phyloP scores from a whole-genome alignment of 2,888 invertebrate species.

The Lithophane socia region DNA sequence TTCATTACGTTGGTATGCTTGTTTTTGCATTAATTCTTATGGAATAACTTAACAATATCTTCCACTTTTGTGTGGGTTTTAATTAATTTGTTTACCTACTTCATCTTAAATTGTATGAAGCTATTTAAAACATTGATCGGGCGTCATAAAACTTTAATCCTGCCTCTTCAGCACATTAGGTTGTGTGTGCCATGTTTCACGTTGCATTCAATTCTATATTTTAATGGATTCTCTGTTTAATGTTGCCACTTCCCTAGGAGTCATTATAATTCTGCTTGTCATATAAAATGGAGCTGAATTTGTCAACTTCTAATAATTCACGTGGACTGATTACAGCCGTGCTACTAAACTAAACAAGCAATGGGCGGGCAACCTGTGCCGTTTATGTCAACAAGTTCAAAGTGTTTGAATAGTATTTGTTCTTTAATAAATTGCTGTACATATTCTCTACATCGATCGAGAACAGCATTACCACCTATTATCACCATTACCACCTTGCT shows the following conservation, averaged over 20 bases:
- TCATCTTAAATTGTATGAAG: not conserved
- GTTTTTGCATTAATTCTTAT: conserved; percentile 4
- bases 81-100: not conserved
- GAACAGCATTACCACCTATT: too few relatives aligned
- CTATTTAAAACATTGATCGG: not conserved
- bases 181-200: too few relatives aligned
- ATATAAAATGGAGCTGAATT: conserved; percentile 8
- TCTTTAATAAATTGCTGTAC: conserved; percentile 9
- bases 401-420: not conserved
- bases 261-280: not conserved
- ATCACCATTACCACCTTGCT: not conserved
- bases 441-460: not conserved
- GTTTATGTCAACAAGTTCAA: conserved; percentile 18
- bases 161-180: not conserved
- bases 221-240: not conserved
- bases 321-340: conserved; percentile 7
- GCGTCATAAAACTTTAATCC: not conserved
- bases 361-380: conserved; percentile 25
- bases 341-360: conserved; percentile 25
- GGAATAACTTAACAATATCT: not conserved
- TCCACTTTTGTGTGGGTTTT: not conserved
- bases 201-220: not conserved
- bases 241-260: not conserved
- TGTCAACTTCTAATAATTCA: conserved; percentile 19
- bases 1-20: conserved; percentile 12